Percentiles rank a stretch among this genome's conserved stretches.
Evolutionary conservation across 2,797 vertebrate genomes (phyloP).

Genomic region (Clarias laeviceps): DNA sequence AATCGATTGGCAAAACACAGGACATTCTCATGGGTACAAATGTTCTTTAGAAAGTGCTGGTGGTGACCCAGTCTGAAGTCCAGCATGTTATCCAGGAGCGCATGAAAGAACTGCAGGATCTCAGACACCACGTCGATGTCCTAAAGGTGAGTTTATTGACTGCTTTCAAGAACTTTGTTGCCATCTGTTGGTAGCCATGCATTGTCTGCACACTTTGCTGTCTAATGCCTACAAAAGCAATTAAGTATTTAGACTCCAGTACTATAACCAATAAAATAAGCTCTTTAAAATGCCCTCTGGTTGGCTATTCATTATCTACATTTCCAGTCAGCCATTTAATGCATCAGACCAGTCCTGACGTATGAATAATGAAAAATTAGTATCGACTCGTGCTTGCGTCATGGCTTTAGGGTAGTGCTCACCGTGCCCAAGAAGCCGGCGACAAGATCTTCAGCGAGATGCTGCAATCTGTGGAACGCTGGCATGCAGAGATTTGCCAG

Average conservation of each 20-base stretch:
- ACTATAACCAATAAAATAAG: not conserved
- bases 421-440: slow-evolving; percentile 73
- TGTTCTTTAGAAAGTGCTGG: slow-evolving; percentile 76
- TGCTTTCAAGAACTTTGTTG: not conserved
- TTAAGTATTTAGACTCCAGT: not conserved
- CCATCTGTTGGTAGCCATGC: slow-evolving; percentile 6
- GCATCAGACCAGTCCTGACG: not conserved
- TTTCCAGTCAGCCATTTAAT: not conserved
- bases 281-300: too few species aligned
- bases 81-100: slow-evolving; percentile 80
- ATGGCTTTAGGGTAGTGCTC: slow-evolving; percentile 67
- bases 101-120: slow-evolving; percentile 79
- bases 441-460: slow-evolving; percentile 80
- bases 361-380: not conserved
- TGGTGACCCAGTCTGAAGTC: slow-evolving; percentile 77
- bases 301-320: not conserved
- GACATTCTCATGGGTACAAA: not conserved
- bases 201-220: not conserved
- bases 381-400: not conserved
- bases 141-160: slow-evolving; percentile 71
- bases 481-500: slow-evolving; percentile 77
- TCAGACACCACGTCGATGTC: slow-evolving; percentile 78
- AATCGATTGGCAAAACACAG: not conserved
- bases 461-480: slow-evolving; percentile 78
- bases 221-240: not conserved